Evolutionary conservation across 2,797 vertebrate species (phyloP).

Genomic region (Onychomys torridus): DNA sequence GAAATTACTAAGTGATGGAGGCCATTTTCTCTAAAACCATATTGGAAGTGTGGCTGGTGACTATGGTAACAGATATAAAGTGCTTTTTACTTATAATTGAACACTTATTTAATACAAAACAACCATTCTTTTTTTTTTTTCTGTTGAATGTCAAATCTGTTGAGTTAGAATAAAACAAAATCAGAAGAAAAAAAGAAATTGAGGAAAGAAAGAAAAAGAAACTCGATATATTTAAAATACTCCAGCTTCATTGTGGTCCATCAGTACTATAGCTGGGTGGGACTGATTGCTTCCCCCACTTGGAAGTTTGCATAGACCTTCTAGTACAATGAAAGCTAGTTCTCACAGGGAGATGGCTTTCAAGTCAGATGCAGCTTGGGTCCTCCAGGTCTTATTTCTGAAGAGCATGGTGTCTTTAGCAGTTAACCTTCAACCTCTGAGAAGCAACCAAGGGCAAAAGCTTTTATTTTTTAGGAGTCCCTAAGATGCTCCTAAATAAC

Average conservation of each 20-base stretch:
- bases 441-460: background rate
- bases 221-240: constrained; percentile 57
- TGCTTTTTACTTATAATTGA: constrained; percentile 83
- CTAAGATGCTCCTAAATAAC: background rate
- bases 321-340: background rate
- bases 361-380: background rate
- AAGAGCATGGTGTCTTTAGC: background rate
- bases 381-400: background rate
- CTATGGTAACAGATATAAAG: constrained; percentile 85
- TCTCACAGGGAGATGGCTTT: background rate
- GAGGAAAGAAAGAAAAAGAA: background rate
- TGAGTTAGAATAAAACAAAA: constrained; percentile 73
- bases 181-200: background rate
- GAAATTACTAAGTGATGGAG: constrained; percentile 32
- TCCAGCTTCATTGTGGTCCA: background rate
- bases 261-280: background rate
- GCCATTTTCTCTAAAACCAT: constrained; percentile 74
- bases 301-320: background rate
- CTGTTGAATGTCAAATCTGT: constrained; percentile 70
- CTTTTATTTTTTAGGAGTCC: background rate
- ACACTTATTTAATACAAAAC: constrained; percentile 79
- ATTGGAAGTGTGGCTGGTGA: constrained; percentile 83
- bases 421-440: background rate
- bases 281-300: background rate
- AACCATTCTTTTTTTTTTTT: constrained; percentile 66